A percentile compares a stretch with the other conserved stretches of the same genome.
These are phyloP conservation scores for Nyctibius bracteatus DNA, from an alignment of 2,113 vertebrate genomes.

Conservation along the genomic window DNA sequence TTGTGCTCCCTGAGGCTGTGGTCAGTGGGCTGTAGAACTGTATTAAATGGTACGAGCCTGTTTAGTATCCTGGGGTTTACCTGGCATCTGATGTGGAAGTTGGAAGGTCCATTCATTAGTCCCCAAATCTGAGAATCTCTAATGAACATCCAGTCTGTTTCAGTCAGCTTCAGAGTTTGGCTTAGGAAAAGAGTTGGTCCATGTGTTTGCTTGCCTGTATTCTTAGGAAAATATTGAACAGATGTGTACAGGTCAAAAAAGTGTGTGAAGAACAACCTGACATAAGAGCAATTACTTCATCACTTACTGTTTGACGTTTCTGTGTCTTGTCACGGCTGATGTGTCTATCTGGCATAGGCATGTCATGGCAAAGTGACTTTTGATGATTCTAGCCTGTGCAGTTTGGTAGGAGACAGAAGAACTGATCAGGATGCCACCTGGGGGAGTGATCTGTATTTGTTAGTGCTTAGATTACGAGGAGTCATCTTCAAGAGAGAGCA, in stretches of 20 bases:
- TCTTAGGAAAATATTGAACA: neutral
- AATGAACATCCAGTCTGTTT: neutral
- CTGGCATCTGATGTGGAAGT: fast-evolving
- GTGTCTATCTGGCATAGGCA: neutral
- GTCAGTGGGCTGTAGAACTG: neutral
- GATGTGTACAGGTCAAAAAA: neutral
- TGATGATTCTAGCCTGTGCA: neutral
- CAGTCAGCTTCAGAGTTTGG: neutral
- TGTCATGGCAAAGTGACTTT: neutral
- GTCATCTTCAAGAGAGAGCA: neutral
- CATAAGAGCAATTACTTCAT: neutral
- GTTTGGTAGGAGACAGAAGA: neutral
- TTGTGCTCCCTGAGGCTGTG: neutral
- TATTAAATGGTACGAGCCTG: neutral
- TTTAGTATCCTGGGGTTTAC: neutral
- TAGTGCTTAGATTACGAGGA: neutral
- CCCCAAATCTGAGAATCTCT: neutral
- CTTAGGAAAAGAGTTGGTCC: neutral
- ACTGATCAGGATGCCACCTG: neutral
- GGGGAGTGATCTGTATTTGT: neutral
- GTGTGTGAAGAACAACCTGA: neutral
- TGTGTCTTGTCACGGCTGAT: neutral
- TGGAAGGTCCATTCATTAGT: neutral
- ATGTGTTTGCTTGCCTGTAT: neutral
- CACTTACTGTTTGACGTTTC: neutral